Percentiles rank a stretch among this genome's conserved stretches.
These are phyloP conservation scores for Bos taurus DNA, from an alignment of 2,113 vertebrate genomes.

Conservation along the genomic window ARS-UCD2.0 NC_037338.1:95194001-95194500, in stretches of 20 bases:
- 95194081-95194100: neutral
- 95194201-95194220: neutral
- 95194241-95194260: neutral
- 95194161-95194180: neutral
- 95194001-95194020: neutral
- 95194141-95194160: neutral
- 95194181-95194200: neutral
- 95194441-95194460: neutral
- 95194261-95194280: neutral
- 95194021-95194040: neutral
- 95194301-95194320: neutral
- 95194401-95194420: neutral
- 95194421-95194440: conserved; percentile 10
- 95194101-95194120: neutral
- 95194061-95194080: neutral
- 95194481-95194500: neutral
- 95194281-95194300: neutral
- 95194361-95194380: neutral
- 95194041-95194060: neutral
- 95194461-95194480: neutral
- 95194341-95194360: neutral
- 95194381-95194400: neutral
- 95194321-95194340: neutral
- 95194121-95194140: rapidly evolving
- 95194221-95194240: neutral